Evolutionary conservation across 2,888 invertebrate species (phyloP).

Genomic region (Macrophya annulata): DNA sequence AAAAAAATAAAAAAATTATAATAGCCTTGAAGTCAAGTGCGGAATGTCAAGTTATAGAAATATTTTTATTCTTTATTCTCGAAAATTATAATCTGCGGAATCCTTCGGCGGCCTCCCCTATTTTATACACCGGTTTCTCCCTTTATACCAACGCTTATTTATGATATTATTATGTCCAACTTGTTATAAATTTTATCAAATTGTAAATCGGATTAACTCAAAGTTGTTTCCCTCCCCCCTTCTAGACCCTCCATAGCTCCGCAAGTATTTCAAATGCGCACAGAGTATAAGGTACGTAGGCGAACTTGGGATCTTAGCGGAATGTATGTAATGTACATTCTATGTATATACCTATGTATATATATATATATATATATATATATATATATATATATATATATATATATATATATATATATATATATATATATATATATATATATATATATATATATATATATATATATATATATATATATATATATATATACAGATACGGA

Average conservation of each 20-base stretch:
- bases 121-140: background rate
- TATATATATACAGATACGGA: background rate
- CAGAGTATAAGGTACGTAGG: background rate
- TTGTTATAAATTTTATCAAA: slow-evolving; percentile 27
- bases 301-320: background rate
- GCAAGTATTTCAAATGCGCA: slow-evolving; percentile 28
- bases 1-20: background rate
- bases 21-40: background rate
- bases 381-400: slow-evolving; percentile 15
- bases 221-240: background rate
- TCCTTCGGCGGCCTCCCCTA: background rate
- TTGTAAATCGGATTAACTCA: slow-evolving; percentile 41
- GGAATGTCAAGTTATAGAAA: slow-evolving; percentile 8
- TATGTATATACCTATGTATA: background rate
- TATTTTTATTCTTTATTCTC: background rate
- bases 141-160: background rate
- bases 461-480: background rate
- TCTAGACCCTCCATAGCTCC: background rate
- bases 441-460: slow-evolving; percentile 13
- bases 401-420: background rate
- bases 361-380: no score
- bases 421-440: background rate
- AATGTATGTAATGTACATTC: slow-evolving; percentile 16
- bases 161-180: slow-evolving; percentile 12
- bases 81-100: background rate